phyloP scores from a whole-genome alignment of 2,113 vertebrate species.

The Circaetus gallicus region DNA sequence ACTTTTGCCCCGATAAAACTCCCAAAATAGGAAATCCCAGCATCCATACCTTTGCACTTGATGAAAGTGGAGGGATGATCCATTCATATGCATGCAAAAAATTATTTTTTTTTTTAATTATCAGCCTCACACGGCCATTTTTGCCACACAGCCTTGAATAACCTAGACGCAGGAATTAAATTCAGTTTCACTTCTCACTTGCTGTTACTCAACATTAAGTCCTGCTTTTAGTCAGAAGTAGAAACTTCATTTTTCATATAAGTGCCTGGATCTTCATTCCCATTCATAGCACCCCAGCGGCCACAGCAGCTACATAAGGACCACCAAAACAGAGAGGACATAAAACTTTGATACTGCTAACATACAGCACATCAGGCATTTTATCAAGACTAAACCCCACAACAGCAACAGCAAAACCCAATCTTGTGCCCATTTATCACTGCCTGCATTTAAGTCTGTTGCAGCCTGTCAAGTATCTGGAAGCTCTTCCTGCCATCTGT shows the following conservation, averaged over 20 bases:
- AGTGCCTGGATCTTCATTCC: not conserved
- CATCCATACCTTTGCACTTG: not conserved
- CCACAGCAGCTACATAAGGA: not conserved
- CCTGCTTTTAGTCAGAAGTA: not conserved
- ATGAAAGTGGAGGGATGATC: not conserved
- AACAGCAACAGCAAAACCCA: not conserved
- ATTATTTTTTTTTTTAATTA: not conserved
- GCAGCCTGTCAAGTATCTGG: conserved; percentile 50
- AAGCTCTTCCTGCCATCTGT: conserved; percentile 55
- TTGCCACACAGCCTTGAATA: not conserved
- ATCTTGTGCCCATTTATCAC: not conserved
- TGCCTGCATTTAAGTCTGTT: conserved; percentile 6
- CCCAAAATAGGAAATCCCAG: not conserved
- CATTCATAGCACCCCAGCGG: not conserved
- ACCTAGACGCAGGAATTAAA: not conserved
- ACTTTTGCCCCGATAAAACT: not conserved
- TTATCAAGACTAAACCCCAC: not conserved
- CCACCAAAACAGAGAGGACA: not conserved
- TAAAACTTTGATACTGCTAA: not conserved
- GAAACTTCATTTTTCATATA: not conserved
- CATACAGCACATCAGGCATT: not conserved
- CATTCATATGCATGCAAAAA: not conserved
- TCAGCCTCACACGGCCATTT: not conserved
- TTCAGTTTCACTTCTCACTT: not conserved
- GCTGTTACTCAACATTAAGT: not conserved